Evolutionary conservation across 2,113 vertebrate genomes (phyloP), one percentile per base, ranked within the genome.

Genomic region (Aspidoscelis tigris): DNA sequence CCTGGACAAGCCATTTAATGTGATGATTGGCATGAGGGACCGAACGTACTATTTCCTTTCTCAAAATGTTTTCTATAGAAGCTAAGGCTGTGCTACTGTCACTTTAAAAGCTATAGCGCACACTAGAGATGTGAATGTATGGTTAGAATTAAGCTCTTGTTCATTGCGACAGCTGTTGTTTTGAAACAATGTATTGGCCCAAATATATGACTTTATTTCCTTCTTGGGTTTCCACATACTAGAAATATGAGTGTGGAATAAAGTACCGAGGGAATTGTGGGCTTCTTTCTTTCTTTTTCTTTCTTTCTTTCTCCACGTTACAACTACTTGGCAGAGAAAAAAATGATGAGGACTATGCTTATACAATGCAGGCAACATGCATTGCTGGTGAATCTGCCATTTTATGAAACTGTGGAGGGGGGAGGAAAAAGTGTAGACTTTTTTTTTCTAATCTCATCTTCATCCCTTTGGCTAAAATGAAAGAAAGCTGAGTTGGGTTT

Each of bases 111-210:
- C 66, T 72, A 76, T n/a, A 84, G 66, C 86, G 74, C 61, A 80
- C 21, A 77, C 41, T 41, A 58, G 84, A 90, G 64, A 82, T 53
- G 77, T 87, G 88, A 88, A 92, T 89, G 88, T 88, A 88, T 88
- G 2, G 61, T 80, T 89, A 88, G 90, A 91, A 88, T 72, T 22
- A 87, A 91, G 11, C 14, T 81, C 83, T 87, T 87, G 84, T 78
- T 88, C 90, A 90, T 87, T 93, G 90, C 91, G 88, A 92, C 90
- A 94, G 92, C 91, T 93, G 91, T 89, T 93, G 90, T 89, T 92
- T 76, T 90, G 87, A 85, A 94, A 93, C 82, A 91, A 88, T 88
- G 76, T 88, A 92, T 91, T 94, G 94, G 88, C 90, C 92, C 89
- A 85, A 65, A 80, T 88, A 55, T 89, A 90, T 91, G 47, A 92